Conservation (phyloP, 30 jellyfish, hydroid and myxozoan genomes). For the Thelohanellus kitauei region DNA sequence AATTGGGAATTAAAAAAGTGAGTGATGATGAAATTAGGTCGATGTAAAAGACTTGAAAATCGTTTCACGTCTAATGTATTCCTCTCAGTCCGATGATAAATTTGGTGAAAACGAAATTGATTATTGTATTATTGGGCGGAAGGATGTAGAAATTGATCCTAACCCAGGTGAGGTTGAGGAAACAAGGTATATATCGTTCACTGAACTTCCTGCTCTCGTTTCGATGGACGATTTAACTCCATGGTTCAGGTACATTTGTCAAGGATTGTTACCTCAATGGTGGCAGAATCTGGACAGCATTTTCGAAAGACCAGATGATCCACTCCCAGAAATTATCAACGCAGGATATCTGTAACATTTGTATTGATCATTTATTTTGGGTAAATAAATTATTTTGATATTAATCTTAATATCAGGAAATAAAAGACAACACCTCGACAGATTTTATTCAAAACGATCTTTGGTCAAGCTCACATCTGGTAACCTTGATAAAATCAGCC, state of each 20-base stretch:
- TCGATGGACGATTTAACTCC: constrained; percentile 21
- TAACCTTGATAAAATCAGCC: no score
- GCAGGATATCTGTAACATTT: no score
- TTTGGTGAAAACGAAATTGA: constrained; percentile 74
- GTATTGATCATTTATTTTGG: no score
- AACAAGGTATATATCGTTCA: constrained; percentile 10
- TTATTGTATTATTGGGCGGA: constrained; percentile 17
- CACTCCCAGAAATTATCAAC: no score
- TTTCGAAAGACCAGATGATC: no score
- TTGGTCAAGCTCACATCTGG: no score
- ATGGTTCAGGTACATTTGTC: constrained; percentile 30
- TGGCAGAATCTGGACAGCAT: constrained; percentile 20
- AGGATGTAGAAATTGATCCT: constrained; percentile 14
- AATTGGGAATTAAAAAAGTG: constrained; percentile 29
- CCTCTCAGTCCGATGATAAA: constrained; percentile 17
- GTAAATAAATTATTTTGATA: no score
- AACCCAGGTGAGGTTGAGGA: constrained; percentile 22
- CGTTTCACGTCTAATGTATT: constrained; percentile 1
- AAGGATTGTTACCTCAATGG: constrained; percentile 15
- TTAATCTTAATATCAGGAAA: no score
- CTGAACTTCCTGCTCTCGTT: constrained; percentile 12
- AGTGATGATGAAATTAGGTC: constrained; percentile 9
- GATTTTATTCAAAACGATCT: no score
- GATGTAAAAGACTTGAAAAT: not conserved
- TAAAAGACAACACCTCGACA: no score